Percentiles rank a stretch among this genome's conserved stretches.
Evolutionary conservation across 2,113 vertebrate species (phyloP).

Genomic region (Protobothrops flavoviridis): DNA sequence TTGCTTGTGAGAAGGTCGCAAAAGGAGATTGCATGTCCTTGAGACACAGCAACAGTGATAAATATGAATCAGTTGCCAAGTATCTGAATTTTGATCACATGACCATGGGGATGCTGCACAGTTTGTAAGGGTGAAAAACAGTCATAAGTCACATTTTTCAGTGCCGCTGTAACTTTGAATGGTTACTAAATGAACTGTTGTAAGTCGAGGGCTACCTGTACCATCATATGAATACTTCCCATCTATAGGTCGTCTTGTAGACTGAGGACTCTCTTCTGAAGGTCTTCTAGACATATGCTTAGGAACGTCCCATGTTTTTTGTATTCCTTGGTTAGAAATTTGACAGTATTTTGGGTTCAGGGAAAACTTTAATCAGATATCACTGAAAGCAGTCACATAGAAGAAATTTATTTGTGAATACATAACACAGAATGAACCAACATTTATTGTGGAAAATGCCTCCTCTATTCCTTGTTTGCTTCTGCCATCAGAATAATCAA

Average conservation of each 20-base stretch:
- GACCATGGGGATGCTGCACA: neutral
- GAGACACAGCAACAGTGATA: neutral
- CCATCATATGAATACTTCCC: neutral
- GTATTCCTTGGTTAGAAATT: neutral
- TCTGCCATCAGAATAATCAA: neutral
- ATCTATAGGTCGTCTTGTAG: neutral
- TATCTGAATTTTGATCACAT: neutral
- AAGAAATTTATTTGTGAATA: neutral
- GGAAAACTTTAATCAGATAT: neutral
- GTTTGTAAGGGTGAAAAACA: neutral
- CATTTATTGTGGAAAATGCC: neutral
- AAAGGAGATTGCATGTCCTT: neutral
- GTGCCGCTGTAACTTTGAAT: neutral
- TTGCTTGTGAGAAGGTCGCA: neutral
- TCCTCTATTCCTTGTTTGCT: neutral
- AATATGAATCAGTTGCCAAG: neutral
- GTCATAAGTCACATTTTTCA: neutral
- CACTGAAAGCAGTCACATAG: neutral
- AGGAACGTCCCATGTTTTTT: neutral
- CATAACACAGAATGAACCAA: neutral
- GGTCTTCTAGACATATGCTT: neutral
- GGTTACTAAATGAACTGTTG: neutral
- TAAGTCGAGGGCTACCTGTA: neutral
- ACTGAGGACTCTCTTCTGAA: neutral
- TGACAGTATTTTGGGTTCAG: neutral